phyloP scores from a whole-genome alignment of 2,113 vertebrate species.

The Plecturocebus donacophilus region DNA sequence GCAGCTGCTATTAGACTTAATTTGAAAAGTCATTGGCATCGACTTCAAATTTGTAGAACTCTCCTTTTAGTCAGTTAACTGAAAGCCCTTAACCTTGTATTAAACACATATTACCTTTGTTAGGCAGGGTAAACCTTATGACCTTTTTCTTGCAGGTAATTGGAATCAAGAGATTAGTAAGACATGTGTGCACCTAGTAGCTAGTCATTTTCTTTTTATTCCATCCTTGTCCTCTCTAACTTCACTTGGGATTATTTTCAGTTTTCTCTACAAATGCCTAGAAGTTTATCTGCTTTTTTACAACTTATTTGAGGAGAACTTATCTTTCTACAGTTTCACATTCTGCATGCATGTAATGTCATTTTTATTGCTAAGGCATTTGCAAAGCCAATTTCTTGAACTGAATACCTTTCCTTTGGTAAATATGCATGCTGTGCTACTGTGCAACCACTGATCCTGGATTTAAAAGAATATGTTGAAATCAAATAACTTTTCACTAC shows the following conservation, averaged over 20 bases:
- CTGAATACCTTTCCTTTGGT: not conserved
- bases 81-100: conserved; percentile 61
- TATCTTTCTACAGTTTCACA: conserved; percentile 32
- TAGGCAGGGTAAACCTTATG: conserved; percentile 31
- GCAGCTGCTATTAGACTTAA: conserved; percentile 70
- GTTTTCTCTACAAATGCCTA: not conserved
- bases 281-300: conserved; percentile 23
- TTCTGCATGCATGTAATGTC: not conserved
- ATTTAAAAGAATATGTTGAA: not conserved
- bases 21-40: conserved; percentile 75
- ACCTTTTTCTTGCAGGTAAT: conserved; percentile 50
- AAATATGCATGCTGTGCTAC: not conserved
- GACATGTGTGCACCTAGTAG: not conserved
- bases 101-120: conserved; percentile 63
- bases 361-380: conserved; percentile 38
- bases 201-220: not conserved
- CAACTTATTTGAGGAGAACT: conserved; percentile 30
- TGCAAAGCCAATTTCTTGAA: not conserved
- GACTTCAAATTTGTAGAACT: conserved; percentile 67
- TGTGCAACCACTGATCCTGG: not conserved
- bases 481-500: not conserved
- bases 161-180: conserved; percentile 29
- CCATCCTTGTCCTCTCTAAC: not conserved
- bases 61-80: conserved; percentile 62
- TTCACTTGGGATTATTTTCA: not conserved